Percentiles rank a stretch among this genome's conserved stretches.
These are phyloP conservation scores for Eurystomus glaucurus DNA, from an alignment of 2,797 vertebrate species.

Conservation along the genomic window DNA sequence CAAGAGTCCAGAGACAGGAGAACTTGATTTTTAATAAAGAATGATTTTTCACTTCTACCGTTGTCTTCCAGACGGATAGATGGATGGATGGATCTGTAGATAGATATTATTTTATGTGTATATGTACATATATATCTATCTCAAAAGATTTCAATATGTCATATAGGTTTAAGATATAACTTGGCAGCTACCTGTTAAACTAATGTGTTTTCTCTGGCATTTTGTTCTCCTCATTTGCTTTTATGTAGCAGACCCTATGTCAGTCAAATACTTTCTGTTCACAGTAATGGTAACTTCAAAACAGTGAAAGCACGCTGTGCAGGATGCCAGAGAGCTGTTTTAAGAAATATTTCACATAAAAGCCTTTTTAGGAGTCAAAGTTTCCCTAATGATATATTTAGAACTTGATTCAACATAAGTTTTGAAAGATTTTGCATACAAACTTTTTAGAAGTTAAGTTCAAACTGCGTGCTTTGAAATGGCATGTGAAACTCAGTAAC, in stretches of 20 bases:
- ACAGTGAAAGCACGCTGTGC: background rate
- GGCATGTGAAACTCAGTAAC: background rate
- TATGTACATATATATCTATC: background rate
- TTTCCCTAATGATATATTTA: background rate
- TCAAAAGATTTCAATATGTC: background rate
- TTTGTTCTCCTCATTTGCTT: background rate
- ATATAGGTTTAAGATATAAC: background rate
- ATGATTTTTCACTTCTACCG: background rate
- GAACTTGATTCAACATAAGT: background rate
- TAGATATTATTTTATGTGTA: background rate
- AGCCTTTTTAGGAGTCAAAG: background rate
- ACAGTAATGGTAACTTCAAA: background rate
- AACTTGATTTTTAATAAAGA: background rate
- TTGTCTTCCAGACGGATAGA: background rate
- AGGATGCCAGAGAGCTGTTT: background rate
- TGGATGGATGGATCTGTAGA: background rate
- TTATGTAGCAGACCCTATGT: background rate
- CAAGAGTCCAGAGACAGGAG: background rate
- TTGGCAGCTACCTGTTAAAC: background rate
- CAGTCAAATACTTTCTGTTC: background rate
- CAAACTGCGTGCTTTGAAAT: background rate
- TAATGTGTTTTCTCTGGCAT: background rate
- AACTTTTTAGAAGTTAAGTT: background rate
- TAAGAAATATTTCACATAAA: background rate
- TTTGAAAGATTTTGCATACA: background rate